A percentile compares a stretch with the other conserved stretches of the same genome.
Evolutionary conservation across 2,113 vertebrate genomes (phyloP).

Genomic region (Anseranas semipalmata): DNA sequence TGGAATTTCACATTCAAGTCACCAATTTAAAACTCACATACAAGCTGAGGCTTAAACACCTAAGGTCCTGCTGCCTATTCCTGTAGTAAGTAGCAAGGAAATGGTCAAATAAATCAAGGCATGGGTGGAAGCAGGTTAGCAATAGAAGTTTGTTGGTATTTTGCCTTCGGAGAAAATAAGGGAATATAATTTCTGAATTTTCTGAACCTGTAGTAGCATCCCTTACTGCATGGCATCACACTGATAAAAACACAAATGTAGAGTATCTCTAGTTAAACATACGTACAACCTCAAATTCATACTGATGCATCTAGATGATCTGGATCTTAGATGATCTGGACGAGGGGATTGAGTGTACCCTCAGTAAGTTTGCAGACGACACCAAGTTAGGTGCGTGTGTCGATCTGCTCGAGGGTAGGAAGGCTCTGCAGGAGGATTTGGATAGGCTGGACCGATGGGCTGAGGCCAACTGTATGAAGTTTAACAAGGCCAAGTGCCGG

Average conservation of each 20-base stretch:
- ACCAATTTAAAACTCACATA: accelerated
- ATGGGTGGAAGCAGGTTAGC: not conserved
- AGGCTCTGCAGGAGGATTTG: no score
- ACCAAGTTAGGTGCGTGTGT: no score
- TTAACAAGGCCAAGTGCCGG: no score
- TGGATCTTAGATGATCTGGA: no score
- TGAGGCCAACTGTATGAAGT: no score
- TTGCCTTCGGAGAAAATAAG: not conserved
- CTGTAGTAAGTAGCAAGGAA: not conserved
- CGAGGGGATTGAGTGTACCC: no score
- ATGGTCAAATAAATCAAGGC: not conserved
- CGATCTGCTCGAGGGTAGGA: no score
- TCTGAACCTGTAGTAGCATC: not conserved
- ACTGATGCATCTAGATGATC: no score
- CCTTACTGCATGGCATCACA: not conserved
- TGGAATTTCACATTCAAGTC: not conserved
- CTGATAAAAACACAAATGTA: not conserved
- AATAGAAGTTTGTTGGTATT: not conserved
- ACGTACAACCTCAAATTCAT: not conserved
- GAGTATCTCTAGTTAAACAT: not conserved
- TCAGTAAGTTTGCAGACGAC: no score
- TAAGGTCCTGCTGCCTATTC: not conserved
- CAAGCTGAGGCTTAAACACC: not conserved
- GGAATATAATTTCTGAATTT: not conserved
- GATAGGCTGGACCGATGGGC: no score